phyloP scores from a whole-genome alignment of 2,113 vertebrate species.

The Herpetotheres cachinnans region DNA sequence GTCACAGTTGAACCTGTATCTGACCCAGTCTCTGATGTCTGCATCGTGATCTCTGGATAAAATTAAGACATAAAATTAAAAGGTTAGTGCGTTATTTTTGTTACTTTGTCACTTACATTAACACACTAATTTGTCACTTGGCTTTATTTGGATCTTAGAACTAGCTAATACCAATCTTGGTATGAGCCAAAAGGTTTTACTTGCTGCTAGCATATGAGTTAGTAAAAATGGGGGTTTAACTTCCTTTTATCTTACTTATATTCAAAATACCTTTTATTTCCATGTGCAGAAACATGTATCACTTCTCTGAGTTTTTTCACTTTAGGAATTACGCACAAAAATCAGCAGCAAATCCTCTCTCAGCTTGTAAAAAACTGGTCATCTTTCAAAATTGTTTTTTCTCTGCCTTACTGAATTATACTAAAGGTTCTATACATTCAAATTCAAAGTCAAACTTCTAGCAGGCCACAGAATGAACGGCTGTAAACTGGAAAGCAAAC shows the following conservation, averaged over 20 bases:
- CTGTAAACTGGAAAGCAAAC: not conserved
- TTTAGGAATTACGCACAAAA: not conserved
- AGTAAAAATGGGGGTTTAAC: not conserved
- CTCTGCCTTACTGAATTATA: not conserved
- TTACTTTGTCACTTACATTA: not conserved
- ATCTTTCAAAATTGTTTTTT: not conserved
- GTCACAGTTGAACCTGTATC: conserved; percentile 84
- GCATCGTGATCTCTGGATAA: conserved; percentile 79
- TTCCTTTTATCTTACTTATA: not conserved
- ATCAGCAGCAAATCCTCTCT: not conserved
- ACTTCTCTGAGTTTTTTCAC: not conserved
- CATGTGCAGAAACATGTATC: not conserved
- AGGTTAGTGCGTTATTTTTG: not conserved
- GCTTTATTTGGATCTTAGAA: not conserved
- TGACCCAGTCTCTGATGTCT: conserved; percentile 82
- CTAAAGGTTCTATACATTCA: not conserved
- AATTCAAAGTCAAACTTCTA: not conserved
- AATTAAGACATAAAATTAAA: conserved; percentile 28
- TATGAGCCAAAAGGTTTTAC: not conserved
- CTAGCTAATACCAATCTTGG: not conserved
- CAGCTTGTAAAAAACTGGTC: not conserved
- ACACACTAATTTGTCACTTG: not conserved
- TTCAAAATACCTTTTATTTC: not conserved
- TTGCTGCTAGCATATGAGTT: not conserved
- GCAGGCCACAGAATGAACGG: not conserved